Conservation (phyloP, 2,797 vertebrate genomes). For the Tokudaia tokunoshimensis region DNA sequence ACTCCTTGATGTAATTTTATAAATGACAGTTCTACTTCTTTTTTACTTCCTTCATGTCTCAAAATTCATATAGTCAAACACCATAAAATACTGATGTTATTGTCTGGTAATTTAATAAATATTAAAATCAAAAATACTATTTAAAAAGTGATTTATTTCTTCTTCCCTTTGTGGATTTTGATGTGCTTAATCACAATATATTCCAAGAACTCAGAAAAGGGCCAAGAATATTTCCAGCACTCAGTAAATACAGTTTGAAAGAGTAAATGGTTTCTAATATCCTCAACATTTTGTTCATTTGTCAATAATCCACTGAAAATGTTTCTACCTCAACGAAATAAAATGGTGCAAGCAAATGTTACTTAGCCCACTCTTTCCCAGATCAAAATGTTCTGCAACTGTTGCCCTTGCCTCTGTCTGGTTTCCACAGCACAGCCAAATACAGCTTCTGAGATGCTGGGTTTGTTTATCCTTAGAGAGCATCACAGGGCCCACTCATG, state of each 20-base stretch:
- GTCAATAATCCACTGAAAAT: neutral
- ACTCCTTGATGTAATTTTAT: neutral
- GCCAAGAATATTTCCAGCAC: neutral
- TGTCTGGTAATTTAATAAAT: neutral
- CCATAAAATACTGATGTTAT: neutral
- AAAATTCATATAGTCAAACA: conserved; percentile 19
- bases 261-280: neutral
- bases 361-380: neutral
- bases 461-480: conserved; percentile 3
- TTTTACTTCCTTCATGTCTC: neutral
- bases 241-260: neutral
- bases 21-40: neutral
- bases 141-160: neutral
- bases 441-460: neutral
- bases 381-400: neutral
- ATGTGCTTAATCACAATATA: neutral
- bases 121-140: neutral
- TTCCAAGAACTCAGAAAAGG: neutral
- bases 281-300: neutral
- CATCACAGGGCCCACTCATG: neutral
- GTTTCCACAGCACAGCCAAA: neutral
- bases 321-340: neutral
- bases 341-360: neutral
- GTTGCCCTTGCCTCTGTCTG: neutral
- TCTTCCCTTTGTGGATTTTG: neutral